These are phyloP conservation scores for Nothobranchius kuhntae DNA, from an alignment of 2,113 vertebrate genomes.

Conservation along the genomic window DNA sequence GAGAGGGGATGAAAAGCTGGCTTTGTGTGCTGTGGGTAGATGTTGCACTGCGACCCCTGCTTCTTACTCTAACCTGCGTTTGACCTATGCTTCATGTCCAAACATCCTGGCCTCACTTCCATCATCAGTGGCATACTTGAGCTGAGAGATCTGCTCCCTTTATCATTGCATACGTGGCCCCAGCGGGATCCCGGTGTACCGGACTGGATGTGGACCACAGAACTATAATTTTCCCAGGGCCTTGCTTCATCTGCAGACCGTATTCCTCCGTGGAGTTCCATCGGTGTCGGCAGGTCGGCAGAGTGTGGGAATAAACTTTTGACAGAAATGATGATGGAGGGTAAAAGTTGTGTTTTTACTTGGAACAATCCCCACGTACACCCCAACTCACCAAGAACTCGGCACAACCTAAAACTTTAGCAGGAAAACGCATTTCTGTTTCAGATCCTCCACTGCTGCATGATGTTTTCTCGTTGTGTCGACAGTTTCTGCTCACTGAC, in stretches of 20 bases:
- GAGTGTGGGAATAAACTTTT: conserved; percentile 23
- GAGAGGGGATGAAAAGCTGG: conserved; percentile 82
- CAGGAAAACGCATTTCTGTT: neutral
- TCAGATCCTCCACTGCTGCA: conserved; percentile 9
- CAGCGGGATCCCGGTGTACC: conserved; percentile 38
- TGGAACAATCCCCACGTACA: neutral
- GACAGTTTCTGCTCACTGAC: conserved; percentile 51
- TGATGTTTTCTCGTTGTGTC: conserved; percentile 43
- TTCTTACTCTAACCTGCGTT: conserved; percentile 77
- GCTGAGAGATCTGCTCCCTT: conserved; percentile 53
- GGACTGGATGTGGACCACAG: conserved; percentile 25
- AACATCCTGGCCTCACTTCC: conserved; percentile 56
- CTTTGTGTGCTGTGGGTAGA: conserved; percentile 82
- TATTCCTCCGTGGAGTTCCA: neutral
- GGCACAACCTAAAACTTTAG: neutral
- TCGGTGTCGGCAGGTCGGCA: conserved; percentile 10
- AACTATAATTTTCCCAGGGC: conserved; percentile 55
- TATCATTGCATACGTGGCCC: conserved; percentile 33
- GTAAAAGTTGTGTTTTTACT: neutral
- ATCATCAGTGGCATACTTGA: conserved; percentile 16
- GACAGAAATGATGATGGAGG: conserved; percentile 7
- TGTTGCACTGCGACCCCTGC: conserved; percentile 70
- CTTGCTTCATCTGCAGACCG: conserved; percentile 17
- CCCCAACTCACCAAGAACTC: neutral
- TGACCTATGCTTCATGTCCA: conserved; percentile 74